Evolutionary conservation across 2,797 vertebrate genomes (phyloP), one percentile per base, ranked within the genome.

Genomic region (Onychomys torridus): DNA sequence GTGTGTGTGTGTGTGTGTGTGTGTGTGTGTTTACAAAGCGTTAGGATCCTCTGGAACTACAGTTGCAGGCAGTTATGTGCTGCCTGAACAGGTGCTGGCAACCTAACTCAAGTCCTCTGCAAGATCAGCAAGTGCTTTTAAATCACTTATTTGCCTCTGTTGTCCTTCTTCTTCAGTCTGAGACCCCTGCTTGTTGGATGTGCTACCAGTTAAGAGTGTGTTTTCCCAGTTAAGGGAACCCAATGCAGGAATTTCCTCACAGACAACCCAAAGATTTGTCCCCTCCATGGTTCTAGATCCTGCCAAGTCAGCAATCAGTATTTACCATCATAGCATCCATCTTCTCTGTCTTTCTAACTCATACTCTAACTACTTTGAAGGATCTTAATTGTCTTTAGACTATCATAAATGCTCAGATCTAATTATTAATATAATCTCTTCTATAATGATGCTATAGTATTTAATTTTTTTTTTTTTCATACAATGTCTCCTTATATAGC

Each of bases 351-450:
- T 79, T 29, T 86, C 78, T 82, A 85, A 88, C 6, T 59, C 25
- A 69, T 11, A 76, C 21, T 82, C 32, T n/a, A 85, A 73, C 7
- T 9, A 43, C 34, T 55, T 46, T 32, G 52, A 40, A 3, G 17
- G 25, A 16, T 23, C 27, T 9, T 76, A 59, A 10, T 43, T 46
- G 27, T 76, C 37, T 76, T 46, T 75, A 37, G 5, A 76, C n/a
- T 57, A 32, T 43, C 37, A 34, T 5, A 16, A 23, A 43, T 32
- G 17, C 25, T 13, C 37, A 91, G 93, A 49, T 71, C 59, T 84
- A 95, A 75, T 95, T 67, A 69, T 29, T 40, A 57, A 40, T 37
- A 88, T 69, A 85, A 71, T 88, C 76, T 95, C 49, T 16, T 89
- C 40, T 75, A 23, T 67, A 32, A 81, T 77, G 46, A 17, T 85